Evolutionary conservation across 2,113 vertebrate species (phyloP).

Genomic region (Notarius lentiginosus): DNA sequence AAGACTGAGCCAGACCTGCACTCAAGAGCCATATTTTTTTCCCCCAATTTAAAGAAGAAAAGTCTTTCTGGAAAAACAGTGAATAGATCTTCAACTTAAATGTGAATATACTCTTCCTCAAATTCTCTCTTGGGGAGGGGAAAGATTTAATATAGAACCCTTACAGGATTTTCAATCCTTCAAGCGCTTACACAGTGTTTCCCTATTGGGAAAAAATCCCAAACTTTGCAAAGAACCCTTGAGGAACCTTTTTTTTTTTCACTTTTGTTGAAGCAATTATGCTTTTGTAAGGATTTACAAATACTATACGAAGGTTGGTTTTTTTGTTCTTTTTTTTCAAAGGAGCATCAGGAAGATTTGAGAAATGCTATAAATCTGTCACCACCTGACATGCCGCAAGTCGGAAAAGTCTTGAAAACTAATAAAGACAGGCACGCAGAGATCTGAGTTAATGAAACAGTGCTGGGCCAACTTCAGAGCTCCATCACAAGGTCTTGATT

Average conservation of each 20-base stretch:
- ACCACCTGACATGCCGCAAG: background rate
- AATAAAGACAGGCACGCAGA: background rate
- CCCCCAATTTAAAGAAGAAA: background rate
- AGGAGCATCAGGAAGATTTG: background rate
- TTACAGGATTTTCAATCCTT: background rate
- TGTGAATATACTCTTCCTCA: background rate
- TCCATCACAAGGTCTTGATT: conserved; percentile 21
- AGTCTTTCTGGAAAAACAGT: background rate
- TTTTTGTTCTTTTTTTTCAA: background rate
- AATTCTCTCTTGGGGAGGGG: background rate
- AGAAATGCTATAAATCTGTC: background rate
- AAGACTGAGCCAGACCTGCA: background rate
- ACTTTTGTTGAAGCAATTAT: background rate
- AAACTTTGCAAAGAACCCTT: background rate
- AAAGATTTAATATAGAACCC: background rate
- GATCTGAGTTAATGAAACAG: conserved; percentile 22
- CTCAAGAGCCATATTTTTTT: background rate
- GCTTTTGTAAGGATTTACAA: background rate
- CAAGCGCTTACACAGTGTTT: background rate
- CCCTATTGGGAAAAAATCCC: background rate
- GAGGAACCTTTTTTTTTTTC: background rate
- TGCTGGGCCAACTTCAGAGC: background rate
- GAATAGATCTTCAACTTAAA: background rate
- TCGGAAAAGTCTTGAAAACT: background rate
- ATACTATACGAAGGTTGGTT: background rate